A percentile compares a stretch with the other conserved stretches of the same genome.
These are phyloP conservation scores for Chloroceryle inda DNA, from an alignment of 2,797 vertebrate genomes.

Conservation along the genomic window DNA sequence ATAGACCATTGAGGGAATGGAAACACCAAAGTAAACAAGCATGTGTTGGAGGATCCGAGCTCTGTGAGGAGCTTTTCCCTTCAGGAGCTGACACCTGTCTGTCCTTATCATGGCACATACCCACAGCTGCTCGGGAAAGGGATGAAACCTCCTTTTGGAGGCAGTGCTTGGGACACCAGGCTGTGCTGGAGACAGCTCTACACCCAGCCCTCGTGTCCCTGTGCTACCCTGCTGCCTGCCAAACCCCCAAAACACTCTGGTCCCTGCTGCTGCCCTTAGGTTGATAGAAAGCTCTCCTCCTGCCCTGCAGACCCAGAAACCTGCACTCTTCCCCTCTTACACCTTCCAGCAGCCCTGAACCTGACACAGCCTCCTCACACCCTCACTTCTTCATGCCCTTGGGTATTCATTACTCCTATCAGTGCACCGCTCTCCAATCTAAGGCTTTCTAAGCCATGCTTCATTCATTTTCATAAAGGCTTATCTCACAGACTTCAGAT, in stretches of 20 bases:
- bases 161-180: not conserved
- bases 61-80: not conserved
- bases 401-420: not conserved
- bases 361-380: not conserved
- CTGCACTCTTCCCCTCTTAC: not conserved
- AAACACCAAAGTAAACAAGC: not conserved
- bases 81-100: not conserved
- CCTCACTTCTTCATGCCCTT: not conserved
- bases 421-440: not conserved
- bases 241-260: not conserved
- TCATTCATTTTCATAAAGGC: not conserved
- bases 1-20: rapidly evolving
- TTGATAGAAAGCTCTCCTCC: not conserved
- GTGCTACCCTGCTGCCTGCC: not conserved
- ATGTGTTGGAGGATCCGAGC: not conserved
- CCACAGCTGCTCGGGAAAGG: not conserved
- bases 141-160: not conserved
- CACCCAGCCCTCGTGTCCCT: not conserved
- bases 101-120: not conserved
- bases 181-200: not conserved
- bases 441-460: not conserved
- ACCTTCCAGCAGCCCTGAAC: not conserved
- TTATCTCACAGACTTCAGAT: not conserved
- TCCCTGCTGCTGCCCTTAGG: not conserved
- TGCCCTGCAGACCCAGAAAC: not conserved